A percentile compares a stretch with the other conserved stretches of the same genome.
phyloP scores from a whole-genome alignment of 2,888 invertebrate species.

The Achlya flavicornis region DNA sequence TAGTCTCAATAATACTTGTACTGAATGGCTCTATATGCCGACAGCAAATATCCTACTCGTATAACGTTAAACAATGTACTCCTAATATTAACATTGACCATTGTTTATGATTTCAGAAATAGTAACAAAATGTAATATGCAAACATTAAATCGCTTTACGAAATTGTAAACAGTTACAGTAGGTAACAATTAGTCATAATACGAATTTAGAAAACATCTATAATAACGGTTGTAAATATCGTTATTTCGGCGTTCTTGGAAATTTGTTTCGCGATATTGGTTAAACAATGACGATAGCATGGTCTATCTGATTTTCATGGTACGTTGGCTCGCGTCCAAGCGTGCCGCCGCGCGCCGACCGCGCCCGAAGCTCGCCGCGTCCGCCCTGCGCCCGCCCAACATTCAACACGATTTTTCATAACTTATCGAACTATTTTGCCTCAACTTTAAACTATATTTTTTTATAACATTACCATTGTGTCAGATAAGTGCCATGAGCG shows the following conservation, averaged over 20 bases:
- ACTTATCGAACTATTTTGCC: neutral
- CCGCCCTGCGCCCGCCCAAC: constrained; percentile 30
- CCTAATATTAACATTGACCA: constrained; percentile 14
- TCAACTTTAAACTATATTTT: neutral
- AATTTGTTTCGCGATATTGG: constrained; percentile 46
- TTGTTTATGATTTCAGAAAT: constrained; percentile 47
- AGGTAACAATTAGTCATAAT: constrained; percentile 49
- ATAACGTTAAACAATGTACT: constrained; percentile 13
- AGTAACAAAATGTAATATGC: constrained; percentile 33
- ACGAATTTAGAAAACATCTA: constrained; percentile 42
- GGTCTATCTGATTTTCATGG: constrained; percentile 57
- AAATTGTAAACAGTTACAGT: constrained; percentile 27
- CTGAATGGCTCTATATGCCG: no score
- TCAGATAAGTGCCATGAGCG: no score
- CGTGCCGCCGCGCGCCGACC: constrained; percentile 51
- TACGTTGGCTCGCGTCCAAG: constrained; percentile 68
- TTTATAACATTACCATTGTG: neutral
- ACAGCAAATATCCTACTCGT: no score
- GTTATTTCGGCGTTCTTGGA: constrained; percentile 37
- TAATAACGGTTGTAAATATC: constrained; percentile 29
- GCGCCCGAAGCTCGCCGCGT: constrained; percentile 26
- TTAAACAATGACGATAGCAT: constrained; percentile 60
- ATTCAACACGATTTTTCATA: constrained; percentile 29
- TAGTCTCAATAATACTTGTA: no score
- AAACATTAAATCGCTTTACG: constrained; percentile 42